Percentiles rank a stretch among this genome's conserved stretches.
Conservation (phyloP, 2,113 vertebrate species). For the Orientallactaga bullata region DNA sequence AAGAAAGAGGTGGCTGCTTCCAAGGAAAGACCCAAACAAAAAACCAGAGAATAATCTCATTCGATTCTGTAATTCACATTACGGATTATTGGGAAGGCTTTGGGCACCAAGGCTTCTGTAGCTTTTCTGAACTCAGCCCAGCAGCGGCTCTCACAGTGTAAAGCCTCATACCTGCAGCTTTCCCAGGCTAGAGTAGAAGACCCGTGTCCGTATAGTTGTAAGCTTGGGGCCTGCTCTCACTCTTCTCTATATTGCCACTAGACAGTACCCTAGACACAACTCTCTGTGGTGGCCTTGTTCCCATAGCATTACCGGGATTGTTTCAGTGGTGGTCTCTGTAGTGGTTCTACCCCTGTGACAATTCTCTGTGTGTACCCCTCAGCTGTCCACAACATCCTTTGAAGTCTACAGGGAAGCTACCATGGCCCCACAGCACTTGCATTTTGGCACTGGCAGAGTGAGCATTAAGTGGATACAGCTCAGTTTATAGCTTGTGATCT, state of each 20-base stretch:
- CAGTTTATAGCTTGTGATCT: not conserved
- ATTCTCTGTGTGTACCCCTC: not conserved
- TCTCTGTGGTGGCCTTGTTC: not conserved
- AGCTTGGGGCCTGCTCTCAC: not conserved
- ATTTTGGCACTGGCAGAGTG: not conserved
- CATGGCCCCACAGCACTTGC: not conserved
- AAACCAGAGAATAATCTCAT: not conserved
- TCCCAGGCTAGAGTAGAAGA: not conserved
- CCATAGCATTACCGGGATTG: not conserved
- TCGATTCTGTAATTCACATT: no score
- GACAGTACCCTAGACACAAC: not conserved
- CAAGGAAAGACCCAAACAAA: not conserved
- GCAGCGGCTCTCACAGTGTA: not conserved
- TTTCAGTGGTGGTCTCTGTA: not conserved
- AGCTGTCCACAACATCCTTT: not conserved
- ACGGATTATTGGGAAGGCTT: not conserved
- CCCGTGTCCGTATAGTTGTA: not conserved
- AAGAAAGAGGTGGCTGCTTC: not conserved
- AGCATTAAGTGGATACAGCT: not conserved
- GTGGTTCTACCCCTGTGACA: not conserved
- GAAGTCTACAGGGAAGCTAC: not conserved
- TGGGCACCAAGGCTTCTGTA: no score
- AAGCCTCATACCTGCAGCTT: not conserved
- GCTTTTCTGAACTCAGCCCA: not conserved
- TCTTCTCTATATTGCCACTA: no score